Evolutionary conservation across 2,888 invertebrate species (phyloP).

Genomic region (Hirudinaria manillensis): DNA sequence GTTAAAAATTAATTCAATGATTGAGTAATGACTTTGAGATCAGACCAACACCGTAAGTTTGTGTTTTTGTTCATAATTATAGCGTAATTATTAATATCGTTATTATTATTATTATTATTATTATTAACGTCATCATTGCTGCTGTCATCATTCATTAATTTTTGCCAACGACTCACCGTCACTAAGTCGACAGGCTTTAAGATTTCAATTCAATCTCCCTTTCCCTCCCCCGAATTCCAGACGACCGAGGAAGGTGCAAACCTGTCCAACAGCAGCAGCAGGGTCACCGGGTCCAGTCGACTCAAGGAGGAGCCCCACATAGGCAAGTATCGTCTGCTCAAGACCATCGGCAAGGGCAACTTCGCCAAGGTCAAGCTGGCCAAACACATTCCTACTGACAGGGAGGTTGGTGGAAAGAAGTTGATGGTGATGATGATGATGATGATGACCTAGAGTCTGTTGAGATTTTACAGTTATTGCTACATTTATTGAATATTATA

Average conservation of each 20-base stretch:
- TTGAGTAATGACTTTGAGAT: no score
- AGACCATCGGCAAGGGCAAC: constrained; percentile 98
- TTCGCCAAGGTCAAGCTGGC: constrained; percentile 98
- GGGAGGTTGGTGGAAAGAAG: constrained; percentile 66
- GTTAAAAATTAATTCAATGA: no score
- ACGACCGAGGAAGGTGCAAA: background rate
- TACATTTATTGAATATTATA: no score
- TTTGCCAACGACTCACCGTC: background rate
- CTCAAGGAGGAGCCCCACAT: constrained; percentile 57
- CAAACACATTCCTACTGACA: constrained; percentile 97
- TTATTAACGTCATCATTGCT: background rate
- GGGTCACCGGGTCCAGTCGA: constrained; percentile 54
- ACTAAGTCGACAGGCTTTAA: no score
- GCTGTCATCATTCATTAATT: background rate
- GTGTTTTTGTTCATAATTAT: no score
- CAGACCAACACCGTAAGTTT: no score
- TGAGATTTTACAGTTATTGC: background rate
- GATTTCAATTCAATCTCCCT: no score
- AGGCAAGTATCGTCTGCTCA: constrained; percentile 96
- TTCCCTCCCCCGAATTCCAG: no score
- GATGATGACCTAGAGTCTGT: background rate
- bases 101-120: constrained; percentile 16
- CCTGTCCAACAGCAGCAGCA: background rate
- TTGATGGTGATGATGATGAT: background rate
- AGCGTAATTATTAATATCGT: background rate